phyloP scores from a whole-genome alignment of 2,797 vertebrate species.

The Hephaestus fuliginosus region DNA sequence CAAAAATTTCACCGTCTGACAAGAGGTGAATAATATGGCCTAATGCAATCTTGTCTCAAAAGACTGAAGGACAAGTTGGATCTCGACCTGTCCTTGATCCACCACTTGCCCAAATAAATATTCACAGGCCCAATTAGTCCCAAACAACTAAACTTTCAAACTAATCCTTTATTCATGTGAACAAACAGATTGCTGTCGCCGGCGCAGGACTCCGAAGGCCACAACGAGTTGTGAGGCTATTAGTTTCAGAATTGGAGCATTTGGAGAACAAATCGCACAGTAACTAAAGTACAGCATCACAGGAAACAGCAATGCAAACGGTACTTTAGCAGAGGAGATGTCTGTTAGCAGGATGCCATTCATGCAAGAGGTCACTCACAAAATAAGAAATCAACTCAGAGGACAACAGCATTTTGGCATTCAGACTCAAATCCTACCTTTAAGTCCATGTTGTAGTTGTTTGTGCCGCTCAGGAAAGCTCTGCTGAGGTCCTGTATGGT shows the following conservation, averaged over 20 bases:
- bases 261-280: neutral
- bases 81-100: conserved; percentile 5
- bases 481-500: conserved; percentile 20
- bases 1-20: neutral
- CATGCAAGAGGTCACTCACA: neutral
- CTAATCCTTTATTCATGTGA: conserved; percentile 74
- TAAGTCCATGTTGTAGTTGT: conserved; percentile 52
- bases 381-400: neutral
- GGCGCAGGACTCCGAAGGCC: conserved; percentile 21
- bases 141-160: conserved; percentile 60
- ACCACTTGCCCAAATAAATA: conserved; percentile 65
- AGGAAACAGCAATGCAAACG: neutral
- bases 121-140: conserved; percentile 54
- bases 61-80: conserved; percentile 14
- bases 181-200: conserved; percentile 60
- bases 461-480: conserved; percentile 26
- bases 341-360: neutral
- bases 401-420: neutral
- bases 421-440: conserved; percentile 64
- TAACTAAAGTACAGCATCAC: conserved; percentile 17
- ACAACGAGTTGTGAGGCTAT: conserved; percentile 5
- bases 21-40: neutral
- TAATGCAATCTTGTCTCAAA: neutral
- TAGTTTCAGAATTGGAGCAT: conserved; percentile 27
- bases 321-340: neutral